Percentiles rank a stretch among this genome's conserved stretches.
Conservation (phyloP, 2,113 vertebrate species). For the Empidonax traillii region DNA sequence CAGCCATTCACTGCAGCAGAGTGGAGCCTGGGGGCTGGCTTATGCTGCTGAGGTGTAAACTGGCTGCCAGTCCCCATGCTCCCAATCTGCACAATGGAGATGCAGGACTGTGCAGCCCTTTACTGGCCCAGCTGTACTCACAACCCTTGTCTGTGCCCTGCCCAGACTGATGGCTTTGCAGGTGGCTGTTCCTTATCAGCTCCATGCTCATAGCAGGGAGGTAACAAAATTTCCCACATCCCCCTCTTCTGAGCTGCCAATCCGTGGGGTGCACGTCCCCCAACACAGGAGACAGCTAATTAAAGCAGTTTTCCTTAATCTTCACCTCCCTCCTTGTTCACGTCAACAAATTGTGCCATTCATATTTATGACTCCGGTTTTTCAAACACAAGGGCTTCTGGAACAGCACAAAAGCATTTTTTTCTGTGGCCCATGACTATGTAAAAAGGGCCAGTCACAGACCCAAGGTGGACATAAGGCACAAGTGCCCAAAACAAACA, state of each 20-base stretch:
- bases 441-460: background rate
- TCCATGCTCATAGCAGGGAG: background rate
- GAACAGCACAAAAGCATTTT: background rate
- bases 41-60: background rate
- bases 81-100: background rate
- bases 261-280: rapidly evolving
- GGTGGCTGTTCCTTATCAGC: background rate
- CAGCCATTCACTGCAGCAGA: background rate
- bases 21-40: background rate
- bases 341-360: background rate
- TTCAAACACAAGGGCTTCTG: background rate
- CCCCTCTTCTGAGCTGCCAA: background rate
- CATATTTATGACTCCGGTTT: background rate
- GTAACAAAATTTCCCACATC: background rate
- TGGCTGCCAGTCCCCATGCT: rapidly evolving
- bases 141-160: background rate
- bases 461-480: background rate
- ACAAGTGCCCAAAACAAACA: background rate
- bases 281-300: background rate
- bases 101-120: background rate
- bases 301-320: background rate
- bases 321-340: background rate
- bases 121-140: background rate
- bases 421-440: background rate
- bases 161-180: background rate